Evolutionary conservation across 2,888 invertebrate species (phyloP), one percentile per base, ranked within the genome.

Genomic region (Xestia ashworthii): DNA sequence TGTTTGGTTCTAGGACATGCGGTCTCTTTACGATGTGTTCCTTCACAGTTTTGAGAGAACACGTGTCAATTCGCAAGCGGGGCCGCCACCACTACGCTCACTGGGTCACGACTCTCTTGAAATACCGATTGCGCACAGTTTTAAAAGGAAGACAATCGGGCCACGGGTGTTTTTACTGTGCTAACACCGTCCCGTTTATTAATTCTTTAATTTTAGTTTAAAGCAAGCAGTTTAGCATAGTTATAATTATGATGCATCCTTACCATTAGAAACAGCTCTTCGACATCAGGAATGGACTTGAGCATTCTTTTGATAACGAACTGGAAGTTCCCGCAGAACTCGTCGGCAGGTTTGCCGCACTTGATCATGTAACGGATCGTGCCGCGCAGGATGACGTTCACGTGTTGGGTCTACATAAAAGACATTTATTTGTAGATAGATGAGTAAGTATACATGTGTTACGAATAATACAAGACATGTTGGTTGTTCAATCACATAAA

Each of bases 351-450:
- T 89, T 98, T 97, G 80, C 98, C 98, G 86, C 95, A 95, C 68
- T 98, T 98, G 46, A 97, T 97, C 97, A 99, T 97, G 91, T 98
- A 98, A n/a, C 97, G 97, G 81, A 99, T 98, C 38, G 99, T 98
- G 87, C 99, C 99, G 46, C 98, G 98, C 72, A 99, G 94, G 86
- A 99, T 97, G 38, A 98, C 97, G 93, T 99, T 99, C 0, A 99
- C 97, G 93, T 99, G 99, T 84, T 98, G 97, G 68, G 98, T 97
- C 99, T 99, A 95, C 22, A 94, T 71, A 14, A 60, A 74, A 80
- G 14, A 14, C 14, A 65, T 44, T 44, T 22, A 44, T n/a, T 65
- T 65, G 6, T 32, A 58, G 58, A 58, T 14, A 60, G 8, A 16
- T 16, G 60, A 60, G 25, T 32, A 25, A 32, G 32, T 6, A 25